Evolutionary conservation across 2,797 vertebrate genomes (phyloP).

Genomic region (Syngnathus rostellatus): DNA sequence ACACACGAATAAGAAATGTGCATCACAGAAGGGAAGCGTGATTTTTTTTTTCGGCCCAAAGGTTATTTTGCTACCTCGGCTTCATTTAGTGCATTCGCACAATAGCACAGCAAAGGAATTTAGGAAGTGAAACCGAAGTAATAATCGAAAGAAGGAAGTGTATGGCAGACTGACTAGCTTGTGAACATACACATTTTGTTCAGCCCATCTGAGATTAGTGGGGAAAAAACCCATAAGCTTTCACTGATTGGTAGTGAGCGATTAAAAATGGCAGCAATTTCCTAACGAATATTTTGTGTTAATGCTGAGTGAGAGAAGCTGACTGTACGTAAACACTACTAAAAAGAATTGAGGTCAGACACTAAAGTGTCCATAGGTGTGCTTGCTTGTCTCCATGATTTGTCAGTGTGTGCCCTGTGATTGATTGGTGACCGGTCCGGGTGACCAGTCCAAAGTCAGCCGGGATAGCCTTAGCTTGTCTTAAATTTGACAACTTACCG

Average conservation of each 20-base stretch:
- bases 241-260: not conserved
- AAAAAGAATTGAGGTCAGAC: too few relatives aligned
- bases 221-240: not conserved
- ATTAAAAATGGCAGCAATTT: not conserved
- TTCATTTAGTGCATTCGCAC: not conserved
- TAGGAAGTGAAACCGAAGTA: constrained; percentile 65
- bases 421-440: not conserved
- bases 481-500: constrained; percentile 65
- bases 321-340: too few relatives aligned
- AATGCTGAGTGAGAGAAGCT: too few relatives aligned
- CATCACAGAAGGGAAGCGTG: not conserved
- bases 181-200: not conserved
- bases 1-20: constrained; percentile 12
- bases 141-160: constrained; percentile 14
- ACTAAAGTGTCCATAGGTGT: too few relatives aligned
- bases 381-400: too few relatives aligned
- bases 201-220: not conserved
- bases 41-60: not conserved
- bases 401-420: too few relatives aligned
- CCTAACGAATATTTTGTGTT: not conserved
- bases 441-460: not conserved
- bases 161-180: not conserved
- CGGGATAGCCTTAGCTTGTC: not conserved
- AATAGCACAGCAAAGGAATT: constrained; percentile 42
- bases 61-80: not conserved